A percentile compares a stretch with the other conserved stretches of the same genome.
These are phyloP conservation scores for Danaus chrysippus DNA, from an alignment of 2,888 invertebrate species.

Conservation along the genomic window DNA sequence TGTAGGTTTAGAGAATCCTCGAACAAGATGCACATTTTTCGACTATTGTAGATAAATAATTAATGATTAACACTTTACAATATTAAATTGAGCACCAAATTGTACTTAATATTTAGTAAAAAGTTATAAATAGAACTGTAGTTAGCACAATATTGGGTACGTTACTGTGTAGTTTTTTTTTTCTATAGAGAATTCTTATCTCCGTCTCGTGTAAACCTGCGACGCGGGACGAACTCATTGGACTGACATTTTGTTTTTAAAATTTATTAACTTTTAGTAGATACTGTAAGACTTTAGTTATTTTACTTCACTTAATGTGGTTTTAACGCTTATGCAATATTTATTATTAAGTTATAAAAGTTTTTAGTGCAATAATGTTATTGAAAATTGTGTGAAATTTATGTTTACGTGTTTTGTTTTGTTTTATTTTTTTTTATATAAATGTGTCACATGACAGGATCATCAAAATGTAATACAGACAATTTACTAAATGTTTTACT, in stretches of 20 bases:
- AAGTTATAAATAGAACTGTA: conserved; percentile 55
- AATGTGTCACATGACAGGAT: conserved; percentile 48
- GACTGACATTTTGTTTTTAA: conserved; percentile 67
- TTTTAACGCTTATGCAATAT: conserved; percentile 74
- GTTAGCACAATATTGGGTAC: conserved; percentile 58
- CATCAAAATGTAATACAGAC: conserved; percentile 54
- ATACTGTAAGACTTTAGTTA: conserved; percentile 60
- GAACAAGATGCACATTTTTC: conserved; percentile 59
- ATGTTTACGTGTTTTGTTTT: conserved; percentile 71
- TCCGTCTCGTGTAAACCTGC: conserved; percentile 52
- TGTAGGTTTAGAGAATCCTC: conserved; percentile 53
- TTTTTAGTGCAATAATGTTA: conserved; percentile 77
- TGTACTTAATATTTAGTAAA: conserved; percentile 79
- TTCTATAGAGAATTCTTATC: conserved; percentile 49
- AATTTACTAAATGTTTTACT: conserved; percentile 56
- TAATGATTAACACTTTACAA: conserved; percentile 68
- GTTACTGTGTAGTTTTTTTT: conserved; percentile 37
- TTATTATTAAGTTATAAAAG: conserved; percentile 75
- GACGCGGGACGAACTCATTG: conserved; percentile 61
- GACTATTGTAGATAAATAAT: conserved; percentile 72
- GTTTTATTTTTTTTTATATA: conserved; percentile 60
- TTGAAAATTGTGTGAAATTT: conserved; percentile 74
- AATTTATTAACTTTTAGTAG: conserved; percentile 64
- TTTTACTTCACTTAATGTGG: conserved; percentile 64
- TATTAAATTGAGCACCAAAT: conserved; percentile 77